These are phyloP conservation scores for Eupelmus urozonus DNA, from an alignment of 2,888 invertebrate species.

Conservation along the genomic window DNA sequence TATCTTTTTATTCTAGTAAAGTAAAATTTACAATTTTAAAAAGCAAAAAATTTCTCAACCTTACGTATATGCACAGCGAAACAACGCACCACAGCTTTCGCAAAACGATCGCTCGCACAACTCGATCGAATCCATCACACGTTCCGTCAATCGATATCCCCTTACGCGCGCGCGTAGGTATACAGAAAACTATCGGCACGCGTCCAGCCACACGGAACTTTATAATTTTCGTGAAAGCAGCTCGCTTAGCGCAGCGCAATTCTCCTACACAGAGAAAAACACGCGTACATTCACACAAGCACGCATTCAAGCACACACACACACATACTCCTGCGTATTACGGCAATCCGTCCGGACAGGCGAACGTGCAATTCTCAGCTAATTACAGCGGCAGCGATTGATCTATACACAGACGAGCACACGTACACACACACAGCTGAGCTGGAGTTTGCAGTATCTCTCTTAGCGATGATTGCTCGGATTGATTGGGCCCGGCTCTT, in stretches of 20 bases:
- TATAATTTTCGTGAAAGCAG: constrained; percentile 52
- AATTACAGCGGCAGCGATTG: constrained; percentile 35
- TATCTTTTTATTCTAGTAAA: too few relatives aligned
- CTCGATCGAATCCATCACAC: constrained; percentile 23
- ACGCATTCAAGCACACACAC: neutral
- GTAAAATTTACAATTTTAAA: too few relatives aligned
- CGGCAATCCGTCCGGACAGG: constrained; percentile 34
- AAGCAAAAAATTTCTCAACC: too few relatives aligned
- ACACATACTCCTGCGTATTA: constrained; percentile 11
- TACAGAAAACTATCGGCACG: neutral
- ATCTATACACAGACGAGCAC: neutral
- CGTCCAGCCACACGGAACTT: neutral
- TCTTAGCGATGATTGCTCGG: constrained; percentile 44
- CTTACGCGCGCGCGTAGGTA: neutral
- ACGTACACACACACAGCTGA: neutral
- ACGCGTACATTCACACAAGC: too few relatives aligned
- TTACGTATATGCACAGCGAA: too few relatives aligned
- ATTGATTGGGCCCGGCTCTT: constrained; percentile 36
- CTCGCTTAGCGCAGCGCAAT: neutral
- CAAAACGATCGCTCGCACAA: neutral
- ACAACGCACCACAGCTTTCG: constrained; percentile 10
- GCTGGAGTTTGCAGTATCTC: neutral
- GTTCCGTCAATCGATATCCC: constrained; percentile 1
- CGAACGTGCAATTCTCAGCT: constrained; percentile 48
- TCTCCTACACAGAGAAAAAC: neutral